These are phyloP conservation scores for Eciton burchellii DNA, from an alignment of 1,140 invertebrate species.

Conservation along the genomic window DNA sequence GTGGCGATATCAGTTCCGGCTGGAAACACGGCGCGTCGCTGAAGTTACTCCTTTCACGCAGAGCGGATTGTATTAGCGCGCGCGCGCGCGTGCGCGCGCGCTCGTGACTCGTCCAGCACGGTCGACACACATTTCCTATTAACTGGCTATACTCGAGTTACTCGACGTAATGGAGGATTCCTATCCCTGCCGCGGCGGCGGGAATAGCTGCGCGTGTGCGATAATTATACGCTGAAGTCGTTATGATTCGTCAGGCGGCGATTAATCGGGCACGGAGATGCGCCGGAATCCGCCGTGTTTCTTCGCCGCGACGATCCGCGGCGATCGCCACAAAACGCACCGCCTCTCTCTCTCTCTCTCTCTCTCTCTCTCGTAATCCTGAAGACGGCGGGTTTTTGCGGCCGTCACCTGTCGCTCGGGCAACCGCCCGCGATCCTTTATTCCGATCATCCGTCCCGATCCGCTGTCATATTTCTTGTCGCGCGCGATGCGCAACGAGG, in stretches of 20 bases:
- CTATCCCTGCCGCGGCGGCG: background rate
- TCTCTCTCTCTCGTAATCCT: conserved; percentile 76
- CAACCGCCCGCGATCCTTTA: conserved; percentile 76
- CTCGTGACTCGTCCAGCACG: background rate
- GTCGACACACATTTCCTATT: background rate
- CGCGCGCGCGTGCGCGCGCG: background rate
- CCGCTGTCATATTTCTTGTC: conserved; percentile 79
- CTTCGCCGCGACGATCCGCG: background rate
- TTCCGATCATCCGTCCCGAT: conserved; percentile 75
- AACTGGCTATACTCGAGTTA: conserved; percentile 5
- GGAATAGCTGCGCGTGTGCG: background rate
- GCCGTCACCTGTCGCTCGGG: conserved; percentile 76
- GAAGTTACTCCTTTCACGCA: background rate
- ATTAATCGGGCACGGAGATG: background rate
- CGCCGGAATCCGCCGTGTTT: background rate
- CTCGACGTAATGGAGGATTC: background rate
- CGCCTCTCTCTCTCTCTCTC: no score
- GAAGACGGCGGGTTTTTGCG: conserved; percentile 74
- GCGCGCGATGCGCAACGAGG: conserved; percentile 68
- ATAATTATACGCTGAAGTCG: conserved; percentile 2
- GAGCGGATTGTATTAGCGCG: background rate
- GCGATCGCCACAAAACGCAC: background rate
- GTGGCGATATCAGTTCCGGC: conserved; percentile 14
- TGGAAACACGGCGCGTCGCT: background rate
- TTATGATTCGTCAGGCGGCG: conserved; percentile 17